Evolutionary conservation across 2,113 vertebrate genomes (phyloP).

Genomic region (Leptocoma aspasia): DNA sequence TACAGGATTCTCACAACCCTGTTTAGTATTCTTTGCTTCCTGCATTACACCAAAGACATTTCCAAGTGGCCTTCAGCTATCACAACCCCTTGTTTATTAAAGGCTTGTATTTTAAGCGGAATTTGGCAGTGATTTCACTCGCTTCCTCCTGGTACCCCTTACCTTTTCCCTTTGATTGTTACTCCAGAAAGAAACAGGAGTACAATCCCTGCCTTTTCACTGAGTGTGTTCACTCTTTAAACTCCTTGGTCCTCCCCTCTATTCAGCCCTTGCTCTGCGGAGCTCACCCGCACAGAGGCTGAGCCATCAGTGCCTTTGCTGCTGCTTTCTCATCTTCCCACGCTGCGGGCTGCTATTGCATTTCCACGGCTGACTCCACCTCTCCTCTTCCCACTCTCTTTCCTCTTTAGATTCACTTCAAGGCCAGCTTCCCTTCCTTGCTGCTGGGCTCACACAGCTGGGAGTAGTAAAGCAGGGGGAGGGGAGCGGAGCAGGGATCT

Average conservation of each 20-base stretch:
- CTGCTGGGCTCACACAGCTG: slow-evolving; percentile 54
- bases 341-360: slow-evolving; percentile 18
- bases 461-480: slow-evolving; percentile 28
- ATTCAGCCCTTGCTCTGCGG: not conserved
- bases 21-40: not conserved
- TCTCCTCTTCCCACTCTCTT: slow-evolving; percentile 37
- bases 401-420: slow-evolving; percentile 62
- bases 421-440: slow-evolving; percentile 32
- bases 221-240: not conserved
- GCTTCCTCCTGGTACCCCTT: not conserved
- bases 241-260: slow-evolving; percentile 37
- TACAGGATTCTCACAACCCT: not conserved
- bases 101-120: not conserved
- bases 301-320: slow-evolving; percentile 38
- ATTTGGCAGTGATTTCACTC: not conserved
- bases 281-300: slow-evolving; percentile 33
- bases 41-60: not conserved
- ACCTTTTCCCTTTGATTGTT: not conserved
- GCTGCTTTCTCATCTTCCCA: slow-evolving; percentile 59
- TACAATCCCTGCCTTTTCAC: not conserved
- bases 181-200: not conserved
- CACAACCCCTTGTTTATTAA: not conserved
- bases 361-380: slow-evolving; percentile 18
- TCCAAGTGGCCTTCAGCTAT: not conserved
- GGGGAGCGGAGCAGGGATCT: slow-evolving; percentile 32